phyloP scores from a whole-genome alignment of 2,113 vertebrate species.

The Ramphastos sulfuratus region DNA sequence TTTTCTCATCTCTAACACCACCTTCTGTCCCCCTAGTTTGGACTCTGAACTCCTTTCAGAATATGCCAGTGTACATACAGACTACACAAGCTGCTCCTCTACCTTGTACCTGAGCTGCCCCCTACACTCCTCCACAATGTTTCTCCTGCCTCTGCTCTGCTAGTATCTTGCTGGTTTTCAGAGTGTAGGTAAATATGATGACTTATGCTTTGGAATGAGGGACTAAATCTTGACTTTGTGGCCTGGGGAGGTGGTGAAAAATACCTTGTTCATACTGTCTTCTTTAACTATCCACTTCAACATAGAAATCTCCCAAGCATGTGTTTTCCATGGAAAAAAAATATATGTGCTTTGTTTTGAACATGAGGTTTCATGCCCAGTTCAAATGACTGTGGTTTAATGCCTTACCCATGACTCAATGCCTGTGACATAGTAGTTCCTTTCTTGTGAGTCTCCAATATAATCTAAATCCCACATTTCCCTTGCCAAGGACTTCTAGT shows the following conservation, averaged over 20 bases:
- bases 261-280: not conserved
- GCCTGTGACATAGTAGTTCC: not conserved
- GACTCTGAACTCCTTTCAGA: not conserved
- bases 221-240: not conserved
- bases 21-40: not conserved
- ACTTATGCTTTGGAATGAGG: not conserved
- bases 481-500: not conserved
- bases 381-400: not conserved
- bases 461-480: not conserved
- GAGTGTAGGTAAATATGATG: not conserved
- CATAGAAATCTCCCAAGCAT: not conserved
- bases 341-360: not conserved
- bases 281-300: not conserved
- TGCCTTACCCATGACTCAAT: not conserved
- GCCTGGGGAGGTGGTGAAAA: not conserved
- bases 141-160: not conserved
- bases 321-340: not conserved
- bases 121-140: not conserved
- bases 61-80: not conserved
- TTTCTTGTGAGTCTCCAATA: not conserved
- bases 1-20: not conserved
- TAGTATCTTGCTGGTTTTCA: not conserved
- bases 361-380: not conserved
- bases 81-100: not conserved
- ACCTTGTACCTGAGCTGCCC: not conserved